These are phyloP conservation scores for Nomada fucata DNA, from an alignment of 2,888 invertebrate genomes.

Conservation along the genomic window DNA sequence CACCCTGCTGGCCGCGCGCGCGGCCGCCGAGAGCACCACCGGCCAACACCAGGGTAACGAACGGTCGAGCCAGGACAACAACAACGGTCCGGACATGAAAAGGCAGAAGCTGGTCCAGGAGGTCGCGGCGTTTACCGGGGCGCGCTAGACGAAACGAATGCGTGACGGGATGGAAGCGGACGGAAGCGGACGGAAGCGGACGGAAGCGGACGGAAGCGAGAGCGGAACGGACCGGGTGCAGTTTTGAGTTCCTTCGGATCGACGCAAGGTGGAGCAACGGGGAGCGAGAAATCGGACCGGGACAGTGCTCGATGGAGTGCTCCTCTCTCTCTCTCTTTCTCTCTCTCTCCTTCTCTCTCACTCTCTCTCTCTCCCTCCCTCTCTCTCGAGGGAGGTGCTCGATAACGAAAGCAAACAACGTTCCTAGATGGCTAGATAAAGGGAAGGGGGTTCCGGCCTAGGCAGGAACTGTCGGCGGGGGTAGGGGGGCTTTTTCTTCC, in stretches of 20 bases:
- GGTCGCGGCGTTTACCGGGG: constrained; percentile 78
- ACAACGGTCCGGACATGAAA: constrained; percentile 80
- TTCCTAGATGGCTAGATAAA: constrained; percentile 67
- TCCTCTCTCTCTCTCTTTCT: constrained; percentile 8
- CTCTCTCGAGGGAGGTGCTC: constrained; percentile 37
- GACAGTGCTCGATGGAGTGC: constrained; percentile 44
- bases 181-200: too few species aligned
- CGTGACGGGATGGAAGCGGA: not conserved
- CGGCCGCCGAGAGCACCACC: constrained; percentile 87
- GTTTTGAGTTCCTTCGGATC: not conserved
- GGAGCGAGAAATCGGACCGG: not conserved
- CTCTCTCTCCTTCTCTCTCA: too few species aligned
- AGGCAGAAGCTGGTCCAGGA: constrained; percentile 80
- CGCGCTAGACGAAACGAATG: constrained; percentile 71
- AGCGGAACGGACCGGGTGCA: not conserved
- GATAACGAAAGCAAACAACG: constrained; percentile 66
- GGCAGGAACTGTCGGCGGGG: constrained; percentile 44
- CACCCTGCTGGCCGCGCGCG: constrained; percentile 90
- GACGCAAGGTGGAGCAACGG: not conserved
- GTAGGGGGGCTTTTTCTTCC: constrained; percentile 47
- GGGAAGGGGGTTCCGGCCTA: constrained; percentile 52
- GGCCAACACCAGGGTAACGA: constrained; percentile 65
- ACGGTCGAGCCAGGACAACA: constrained; percentile 77
- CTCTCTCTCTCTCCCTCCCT: constrained; percentile 20
- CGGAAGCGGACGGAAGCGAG: not conserved